A percentile compares a stretch with the other conserved stretches of the same genome.
Conservation (phyloP, 1,140 invertebrate species). For the Tetramorium alpestre region DNA sequence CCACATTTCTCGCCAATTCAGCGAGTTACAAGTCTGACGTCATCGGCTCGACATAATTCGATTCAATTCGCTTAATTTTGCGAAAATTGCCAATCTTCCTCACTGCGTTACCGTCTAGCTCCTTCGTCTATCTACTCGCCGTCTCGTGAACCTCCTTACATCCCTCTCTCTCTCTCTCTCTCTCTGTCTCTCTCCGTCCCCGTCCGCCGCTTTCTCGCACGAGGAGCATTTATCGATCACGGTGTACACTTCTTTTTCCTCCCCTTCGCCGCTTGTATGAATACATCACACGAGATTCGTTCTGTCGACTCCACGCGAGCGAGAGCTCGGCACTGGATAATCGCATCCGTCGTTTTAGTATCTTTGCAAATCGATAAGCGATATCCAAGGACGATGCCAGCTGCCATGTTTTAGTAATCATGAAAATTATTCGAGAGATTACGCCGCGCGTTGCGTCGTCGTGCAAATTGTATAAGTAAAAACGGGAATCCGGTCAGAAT, state of each 20-base stretch:
- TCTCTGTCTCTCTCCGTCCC: background rate
- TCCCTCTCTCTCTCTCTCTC: background rate
- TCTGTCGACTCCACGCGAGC: background rate
- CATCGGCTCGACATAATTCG: constrained; percentile 83
- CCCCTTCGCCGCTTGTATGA: background rate
- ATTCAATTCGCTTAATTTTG: constrained; percentile 84
- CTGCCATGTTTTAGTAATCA: background rate
- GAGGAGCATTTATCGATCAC: constrained; percentile 63
- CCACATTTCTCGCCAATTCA: constrained; percentile 83
- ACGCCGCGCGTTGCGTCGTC: background rate
- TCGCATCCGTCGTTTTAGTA: background rate
- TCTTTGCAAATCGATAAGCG: background rate
- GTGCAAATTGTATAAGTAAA: constrained; percentile 23
- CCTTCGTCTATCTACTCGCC: constrained; percentile 65
- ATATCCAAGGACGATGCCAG: background rate
- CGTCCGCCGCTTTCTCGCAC: background rate
- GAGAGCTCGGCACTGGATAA: background rate
- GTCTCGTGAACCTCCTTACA: constrained; percentile 41
- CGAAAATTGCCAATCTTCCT: constrained; percentile 84
- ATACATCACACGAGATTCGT: constrained; percentile 28
- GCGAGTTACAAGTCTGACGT: constrained; percentile 83
- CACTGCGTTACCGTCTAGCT: constrained; percentile 70
- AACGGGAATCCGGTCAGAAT: background rate
- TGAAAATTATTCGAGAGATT: background rate
- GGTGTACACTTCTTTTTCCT: constrained; percentile 1